phyloP scores from a whole-genome alignment of 1,140 invertebrate genomes.

The Leptinotarsa undecemlineata region DNA sequence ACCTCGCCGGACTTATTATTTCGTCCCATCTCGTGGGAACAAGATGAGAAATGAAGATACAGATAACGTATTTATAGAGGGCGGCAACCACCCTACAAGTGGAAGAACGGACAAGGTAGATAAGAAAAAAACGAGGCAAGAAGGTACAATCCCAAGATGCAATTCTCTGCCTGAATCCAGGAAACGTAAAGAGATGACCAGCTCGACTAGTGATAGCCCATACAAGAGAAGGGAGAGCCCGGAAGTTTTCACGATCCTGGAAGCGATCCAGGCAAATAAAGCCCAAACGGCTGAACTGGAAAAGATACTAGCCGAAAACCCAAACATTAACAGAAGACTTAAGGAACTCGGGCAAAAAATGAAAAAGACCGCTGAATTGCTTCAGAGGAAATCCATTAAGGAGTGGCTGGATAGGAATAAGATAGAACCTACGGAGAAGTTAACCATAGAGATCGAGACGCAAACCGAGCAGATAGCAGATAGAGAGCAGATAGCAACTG shows the following conservation, averaged over 20 bases:
- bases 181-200: slow-evolving; percentile 32
- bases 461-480: not conserved
- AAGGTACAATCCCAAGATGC: not conserved
- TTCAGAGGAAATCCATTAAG: slow-evolving; percentile 30
- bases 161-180: slow-evolving; percentile 24
- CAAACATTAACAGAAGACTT: slow-evolving; percentile 31
- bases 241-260: not conserved
- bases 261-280: slow-evolving; percentile 46
- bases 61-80: not conserved
- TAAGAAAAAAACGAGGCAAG: not conserved
- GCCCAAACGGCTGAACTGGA: slow-evolving; percentile 42
- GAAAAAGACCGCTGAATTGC: slow-evolving; percentile 44
- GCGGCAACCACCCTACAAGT: not conserved
- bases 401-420: not conserved
- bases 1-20: slow-evolving; percentile 7
- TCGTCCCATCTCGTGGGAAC: slow-evolving; percentile 23
- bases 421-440: not conserved
- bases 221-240: slow-evolving; percentile 1
- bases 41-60: not conserved
- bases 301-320: slow-evolving; percentile 3
- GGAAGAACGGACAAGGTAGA: not conserved
- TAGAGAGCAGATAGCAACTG: not conserved
- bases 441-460: not conserved
- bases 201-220: slow-evolving; percentile 35
- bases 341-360: slow-evolving; percentile 31